Evolutionary conservation across 1,140 invertebrate species (phyloP).

Genomic region (Heliconius eleuchia): DNA sequence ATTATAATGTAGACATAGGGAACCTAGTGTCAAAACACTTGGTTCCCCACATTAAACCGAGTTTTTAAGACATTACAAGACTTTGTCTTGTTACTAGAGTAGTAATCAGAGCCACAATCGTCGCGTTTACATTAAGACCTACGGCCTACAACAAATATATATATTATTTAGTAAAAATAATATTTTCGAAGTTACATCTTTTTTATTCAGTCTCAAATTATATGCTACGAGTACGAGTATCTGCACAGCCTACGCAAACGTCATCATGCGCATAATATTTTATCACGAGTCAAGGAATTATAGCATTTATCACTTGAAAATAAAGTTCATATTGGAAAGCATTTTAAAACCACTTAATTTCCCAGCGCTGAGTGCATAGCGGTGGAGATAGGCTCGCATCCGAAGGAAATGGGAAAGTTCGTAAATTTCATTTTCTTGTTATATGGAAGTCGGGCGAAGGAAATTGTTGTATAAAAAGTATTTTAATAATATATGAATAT

Average conservation of each 20-base stretch:
- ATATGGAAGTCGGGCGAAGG: not conserved
- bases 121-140: too few species aligned
- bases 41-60: not conserved
- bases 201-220: not conserved
- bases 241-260: slow-evolving; percentile 5
- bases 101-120: too few species aligned
- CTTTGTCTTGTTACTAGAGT: too few species aligned
- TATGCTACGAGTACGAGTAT: not conserved
- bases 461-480: not conserved
- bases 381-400: slow-evolving; percentile 3
- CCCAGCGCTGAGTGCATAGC: slow-evolving; percentile 6
- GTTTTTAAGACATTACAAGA: too few species aligned
- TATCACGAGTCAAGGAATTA: not conserved
- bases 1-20: too few species aligned
- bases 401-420: slow-evolving; percentile 10
- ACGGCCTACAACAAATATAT: too few species aligned
- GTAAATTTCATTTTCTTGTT: slow-evolving; percentile 6
- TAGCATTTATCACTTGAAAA: not conserved
- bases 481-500: not conserved
- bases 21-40: not conserved
- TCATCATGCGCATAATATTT: slow-evolving; percentile 5
- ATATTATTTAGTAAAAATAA: not conserved
- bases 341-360: slow-evolving; percentile 2
- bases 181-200: not conserved
- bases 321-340: not conserved